Conservation (phyloP, 92 coral and sea anemone species). For the Epizoanthus stellaris region DNA sequence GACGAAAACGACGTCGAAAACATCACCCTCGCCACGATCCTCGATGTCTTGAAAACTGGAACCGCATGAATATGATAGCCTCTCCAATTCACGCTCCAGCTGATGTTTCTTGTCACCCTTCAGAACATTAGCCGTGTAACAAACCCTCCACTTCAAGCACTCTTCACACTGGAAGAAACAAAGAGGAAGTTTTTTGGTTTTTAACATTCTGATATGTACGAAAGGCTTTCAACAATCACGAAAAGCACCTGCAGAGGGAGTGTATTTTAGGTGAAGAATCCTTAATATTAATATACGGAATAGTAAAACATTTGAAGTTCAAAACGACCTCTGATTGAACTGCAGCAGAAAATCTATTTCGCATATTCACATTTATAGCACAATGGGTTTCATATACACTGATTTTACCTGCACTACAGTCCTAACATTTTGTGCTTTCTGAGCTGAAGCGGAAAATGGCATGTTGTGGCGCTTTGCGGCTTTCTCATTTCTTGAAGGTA, state of each 20-base stretch:
- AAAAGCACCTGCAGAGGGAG: not conserved
- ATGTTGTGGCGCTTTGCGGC: constrained; percentile 20
- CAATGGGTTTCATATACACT: not conserved
- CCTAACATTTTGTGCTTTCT: constrained; percentile 25
- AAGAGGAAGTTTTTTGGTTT: constrained; percentile 14
- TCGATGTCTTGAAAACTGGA: constrained; percentile 45
- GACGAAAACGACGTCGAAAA: too few species aligned
- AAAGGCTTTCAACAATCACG: not conserved
- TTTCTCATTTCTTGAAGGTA: constrained; percentile 26
- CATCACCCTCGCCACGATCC: constrained; percentile 2
- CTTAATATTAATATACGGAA: too few species aligned
- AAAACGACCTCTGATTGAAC: constrained; percentile 26
- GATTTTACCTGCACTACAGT: constrained; percentile 37
- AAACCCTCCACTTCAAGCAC: constrained; percentile 52
- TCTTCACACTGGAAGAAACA: constrained; percentile 50
- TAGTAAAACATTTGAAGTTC: not conserved
- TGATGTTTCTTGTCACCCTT: constrained; percentile 26
- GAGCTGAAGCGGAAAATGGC: constrained; percentile 26
- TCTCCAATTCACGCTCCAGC: constrained; percentile 44
- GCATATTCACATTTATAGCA: not conserved
- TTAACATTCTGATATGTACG: constrained; percentile 12
- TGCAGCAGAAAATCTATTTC: constrained; percentile 5
- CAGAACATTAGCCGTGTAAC: constrained; percentile 32
- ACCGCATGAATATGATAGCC: constrained; percentile 42
- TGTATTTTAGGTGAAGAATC: too few species aligned